Evolutionary conservation across 2,113 vertebrate genomes (phyloP).

Genomic region (Stegostoma tigrinum): DNA sequence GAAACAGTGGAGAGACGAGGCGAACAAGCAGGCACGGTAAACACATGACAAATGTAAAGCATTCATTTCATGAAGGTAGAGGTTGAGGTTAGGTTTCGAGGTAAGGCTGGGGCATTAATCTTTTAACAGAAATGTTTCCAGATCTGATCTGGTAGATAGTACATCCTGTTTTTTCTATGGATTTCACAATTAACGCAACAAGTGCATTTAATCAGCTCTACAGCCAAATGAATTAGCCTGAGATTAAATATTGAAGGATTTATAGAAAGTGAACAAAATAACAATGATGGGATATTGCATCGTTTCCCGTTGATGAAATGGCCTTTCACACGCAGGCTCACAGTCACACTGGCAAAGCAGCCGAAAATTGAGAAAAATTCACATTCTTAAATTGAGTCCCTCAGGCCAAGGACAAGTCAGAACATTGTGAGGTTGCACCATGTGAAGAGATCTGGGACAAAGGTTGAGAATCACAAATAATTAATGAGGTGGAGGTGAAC

Average conservation of each 20-base stretch:
- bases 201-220: not conserved
- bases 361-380: not conserved
- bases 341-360: not conserved
- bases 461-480: not conserved
- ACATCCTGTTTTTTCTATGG: not conserved
- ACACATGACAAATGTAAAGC: not conserved
- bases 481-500: not conserved
- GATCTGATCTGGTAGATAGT: not conserved
- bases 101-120: not conserved
- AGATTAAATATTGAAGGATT: not conserved
- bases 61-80: not conserved
- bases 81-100: not conserved
- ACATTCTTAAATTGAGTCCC: not conserved
- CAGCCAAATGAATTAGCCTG: not conserved
- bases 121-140: not conserved
- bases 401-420: not conserved
- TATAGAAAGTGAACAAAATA: not conserved
- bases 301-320: not conserved
- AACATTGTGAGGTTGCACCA: not conserved
- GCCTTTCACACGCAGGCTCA: not conserved
- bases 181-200: not conserved
- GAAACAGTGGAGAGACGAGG: not conserved
- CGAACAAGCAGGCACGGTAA: not conserved
- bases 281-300: not conserved
- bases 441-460: not conserved